Percentiles rank a stretch among this genome's conserved stretches.
Conservation (phyloP, 1,140 invertebrate genomes). For the Pygmarrhopalites habei region DNA sequence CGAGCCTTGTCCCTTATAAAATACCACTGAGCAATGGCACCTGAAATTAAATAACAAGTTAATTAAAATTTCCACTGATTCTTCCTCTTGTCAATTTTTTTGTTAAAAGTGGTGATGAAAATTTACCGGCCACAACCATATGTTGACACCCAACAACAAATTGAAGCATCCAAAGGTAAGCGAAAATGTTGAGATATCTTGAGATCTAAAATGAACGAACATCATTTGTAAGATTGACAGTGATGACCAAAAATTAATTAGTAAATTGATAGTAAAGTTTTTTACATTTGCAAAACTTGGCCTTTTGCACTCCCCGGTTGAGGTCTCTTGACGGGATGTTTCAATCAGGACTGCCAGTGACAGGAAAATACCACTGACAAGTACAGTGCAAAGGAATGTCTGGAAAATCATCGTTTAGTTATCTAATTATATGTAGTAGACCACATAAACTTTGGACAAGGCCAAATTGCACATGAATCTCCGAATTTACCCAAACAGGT, state of each 20-base stretch:
- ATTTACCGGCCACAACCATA: conserved; percentile 53
- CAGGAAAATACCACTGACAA: conserved; percentile 53
- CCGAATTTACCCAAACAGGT: conserved; percentile 62
- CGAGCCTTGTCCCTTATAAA: conserved; percentile 48
- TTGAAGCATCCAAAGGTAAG: conserved; percentile 60
- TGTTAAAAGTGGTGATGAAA: no score
- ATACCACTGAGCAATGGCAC: conserved; percentile 65
- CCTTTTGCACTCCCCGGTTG: conserved; percentile 26
- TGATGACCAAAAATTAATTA: neutral
- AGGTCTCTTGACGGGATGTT: no score
- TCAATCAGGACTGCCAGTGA: conserved; percentile 56
- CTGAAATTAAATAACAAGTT: no score
- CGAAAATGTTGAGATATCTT: conserved; percentile 60
- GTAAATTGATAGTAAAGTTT: neutral
- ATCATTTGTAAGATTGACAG: neutral
- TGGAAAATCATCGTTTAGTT: no score
- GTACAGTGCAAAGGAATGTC: conserved; percentile 57
- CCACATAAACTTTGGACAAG: no score
- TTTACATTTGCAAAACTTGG: conserved; percentile 38
- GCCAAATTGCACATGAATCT: no score
- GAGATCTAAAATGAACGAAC: conserved; percentile 32
- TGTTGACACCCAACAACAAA: conserved; percentile 69
- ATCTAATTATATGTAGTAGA: no score
- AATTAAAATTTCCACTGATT: no score
- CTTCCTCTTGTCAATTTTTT: no score